A percentile compares a stretch with the other conserved stretches of the same genome.
Conservation (phyloP, 2,797 vertebrate genomes). For the Otolemur crassicaudatus region DNA sequence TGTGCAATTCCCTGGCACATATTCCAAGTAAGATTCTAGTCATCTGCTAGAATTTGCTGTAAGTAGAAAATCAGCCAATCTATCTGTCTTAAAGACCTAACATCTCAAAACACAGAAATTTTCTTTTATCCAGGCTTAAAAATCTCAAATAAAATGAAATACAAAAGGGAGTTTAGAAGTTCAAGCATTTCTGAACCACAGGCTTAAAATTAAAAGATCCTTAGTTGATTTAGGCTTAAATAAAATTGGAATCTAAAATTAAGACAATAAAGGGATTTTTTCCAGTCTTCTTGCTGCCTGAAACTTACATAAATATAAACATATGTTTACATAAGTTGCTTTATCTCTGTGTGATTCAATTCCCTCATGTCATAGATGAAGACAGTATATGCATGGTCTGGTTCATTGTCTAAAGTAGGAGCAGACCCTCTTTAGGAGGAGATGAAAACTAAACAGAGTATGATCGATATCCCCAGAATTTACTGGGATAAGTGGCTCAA, state of each 20-base stretch:
- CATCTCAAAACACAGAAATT: neutral
- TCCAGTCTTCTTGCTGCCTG: neutral
- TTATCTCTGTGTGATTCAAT: neutral
- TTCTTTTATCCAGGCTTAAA: neutral
- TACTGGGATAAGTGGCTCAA: neutral
- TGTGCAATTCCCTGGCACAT: neutral
- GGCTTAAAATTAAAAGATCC: constrained; percentile 10
- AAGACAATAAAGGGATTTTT: neutral
- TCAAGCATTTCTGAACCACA: constrained; percentile 35
- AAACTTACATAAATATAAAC: constrained; percentile 21
- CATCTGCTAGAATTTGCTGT: neutral
- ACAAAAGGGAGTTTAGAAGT: neutral
- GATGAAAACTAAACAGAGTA: neutral
- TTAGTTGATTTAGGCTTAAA: constrained; percentile 1
- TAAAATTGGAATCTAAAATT: neutral
- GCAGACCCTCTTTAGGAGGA: neutral
- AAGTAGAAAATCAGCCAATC: neutral
- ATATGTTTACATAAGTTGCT: neutral
- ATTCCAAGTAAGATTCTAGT: neutral
- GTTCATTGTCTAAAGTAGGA: neutral
- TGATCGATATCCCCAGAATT: neutral
- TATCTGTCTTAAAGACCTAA: constrained; percentile 3
- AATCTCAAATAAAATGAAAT: constrained; percentile 44
- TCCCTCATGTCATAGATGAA: neutral
- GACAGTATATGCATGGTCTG: neutral